These are phyloP conservation scores for Drosophila tanythrix DNA, from an alignment of 2,888 invertebrate genomes.

Conservation along the genomic window DNA sequence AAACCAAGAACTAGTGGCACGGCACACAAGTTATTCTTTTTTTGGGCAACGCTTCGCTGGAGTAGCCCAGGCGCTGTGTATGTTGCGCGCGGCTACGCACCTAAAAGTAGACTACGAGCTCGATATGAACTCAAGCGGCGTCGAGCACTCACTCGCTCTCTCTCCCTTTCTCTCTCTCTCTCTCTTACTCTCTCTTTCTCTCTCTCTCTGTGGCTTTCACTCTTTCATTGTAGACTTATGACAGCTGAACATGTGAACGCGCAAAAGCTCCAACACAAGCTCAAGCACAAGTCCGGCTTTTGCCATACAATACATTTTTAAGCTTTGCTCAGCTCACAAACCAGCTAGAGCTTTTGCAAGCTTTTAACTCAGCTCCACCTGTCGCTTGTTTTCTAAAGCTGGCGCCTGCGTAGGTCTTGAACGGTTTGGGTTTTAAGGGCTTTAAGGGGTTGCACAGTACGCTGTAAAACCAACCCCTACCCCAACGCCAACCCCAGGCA, in stretches of 20 bases:
- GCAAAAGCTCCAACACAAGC: conserved; percentile 31
- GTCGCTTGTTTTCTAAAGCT: neutral
- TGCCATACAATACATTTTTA: neutral
- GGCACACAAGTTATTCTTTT: conserved; percentile 32
- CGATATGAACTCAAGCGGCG: conserved; percentile 60
- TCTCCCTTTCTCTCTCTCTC: conserved; percentile 1
- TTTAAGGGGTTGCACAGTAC: neutral
- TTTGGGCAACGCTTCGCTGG: conserved; percentile 37
- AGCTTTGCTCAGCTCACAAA: conserved; percentile 1
- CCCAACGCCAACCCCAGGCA: neutral
- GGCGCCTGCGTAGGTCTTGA: conserved; percentile 30
- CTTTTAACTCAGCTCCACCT: conserved; percentile 37
- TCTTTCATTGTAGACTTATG: neutral
- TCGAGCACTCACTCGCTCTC: conserved; percentile 37
- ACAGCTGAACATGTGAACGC: conserved; percentile 31
- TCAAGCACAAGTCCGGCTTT: conserved; percentile 31
- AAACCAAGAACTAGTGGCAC: conserved; percentile 33
- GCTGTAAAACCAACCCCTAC: neutral
- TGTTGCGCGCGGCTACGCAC: conserved; percentile 81
- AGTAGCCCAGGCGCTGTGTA: conserved; percentile 31
- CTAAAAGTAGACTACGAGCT: conserved; percentile 83
- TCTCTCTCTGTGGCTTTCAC: neutral
- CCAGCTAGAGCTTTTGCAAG: neutral
- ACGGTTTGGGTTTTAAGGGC: neutral
- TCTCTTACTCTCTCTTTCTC: conserved; percentile 1